These are phyloP conservation scores for Caenorhabditis briggsae DNA, from an alignment of 1,140 invertebrate species.

Conservation along the genomic window DNA sequence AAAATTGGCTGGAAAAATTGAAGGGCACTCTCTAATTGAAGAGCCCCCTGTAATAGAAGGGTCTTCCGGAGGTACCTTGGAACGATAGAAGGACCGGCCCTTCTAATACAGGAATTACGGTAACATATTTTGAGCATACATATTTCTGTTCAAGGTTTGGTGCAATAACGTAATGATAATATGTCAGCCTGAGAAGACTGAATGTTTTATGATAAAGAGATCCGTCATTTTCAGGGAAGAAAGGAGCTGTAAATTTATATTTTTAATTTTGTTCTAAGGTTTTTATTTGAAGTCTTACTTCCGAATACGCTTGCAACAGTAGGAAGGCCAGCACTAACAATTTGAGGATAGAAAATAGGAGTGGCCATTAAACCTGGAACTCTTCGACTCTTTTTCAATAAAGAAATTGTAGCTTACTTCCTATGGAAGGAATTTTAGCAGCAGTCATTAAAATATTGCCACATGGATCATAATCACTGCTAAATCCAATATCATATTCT, in stretches of 20 bases:
- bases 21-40: no score
- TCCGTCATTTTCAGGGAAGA: conserved; percentile 18
- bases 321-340: conserved; percentile 27
- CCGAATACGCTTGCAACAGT: background rate
- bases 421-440: conserved; percentile 19
- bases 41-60: no score
- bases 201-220: background rate
- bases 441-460: conserved; percentile 30
- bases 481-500: conserved; percentile 23
- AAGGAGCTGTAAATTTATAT: background rate
- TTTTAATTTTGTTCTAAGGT: background rate
- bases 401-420: background rate
- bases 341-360: background rate
- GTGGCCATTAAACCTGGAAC: background rate
- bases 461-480: conserved; percentile 37
- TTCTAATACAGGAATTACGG: background rate
- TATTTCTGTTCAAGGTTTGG: conserved; percentile 1
- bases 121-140: background rate
- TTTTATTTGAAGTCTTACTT: background rate
- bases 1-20: no score
- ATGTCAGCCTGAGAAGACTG: background rate
- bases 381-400: background rate
- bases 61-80: no score
- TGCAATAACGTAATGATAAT: conserved; percentile 6
- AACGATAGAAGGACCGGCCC: no score